phyloP scores from a whole-genome alignment of 2,113 vertebrate species.

The Panthera leo region DNA sequence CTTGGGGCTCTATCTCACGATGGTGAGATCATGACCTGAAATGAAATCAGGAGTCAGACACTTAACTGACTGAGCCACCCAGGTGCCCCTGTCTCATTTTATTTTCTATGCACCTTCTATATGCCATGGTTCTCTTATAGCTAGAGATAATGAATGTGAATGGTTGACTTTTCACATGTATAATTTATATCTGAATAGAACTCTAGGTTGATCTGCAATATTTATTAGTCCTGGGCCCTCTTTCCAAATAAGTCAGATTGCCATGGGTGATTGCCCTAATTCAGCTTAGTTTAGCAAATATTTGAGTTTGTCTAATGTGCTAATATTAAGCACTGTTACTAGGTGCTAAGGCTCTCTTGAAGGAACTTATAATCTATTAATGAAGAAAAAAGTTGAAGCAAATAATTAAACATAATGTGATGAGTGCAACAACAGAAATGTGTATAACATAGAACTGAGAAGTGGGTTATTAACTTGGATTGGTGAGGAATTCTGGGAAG shows the following conservation, averaged over 20 bases:
- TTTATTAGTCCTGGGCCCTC: not conserved
- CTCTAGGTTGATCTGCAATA: not conserved
- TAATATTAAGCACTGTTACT: not conserved
- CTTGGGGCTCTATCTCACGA: no score
- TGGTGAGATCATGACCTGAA: no score
- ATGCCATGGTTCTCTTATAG: not conserved
- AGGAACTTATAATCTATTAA: not conserved
- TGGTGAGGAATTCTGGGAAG: not conserved
- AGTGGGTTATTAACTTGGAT: not conserved
- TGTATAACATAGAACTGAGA: not conserved
- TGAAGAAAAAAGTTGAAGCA: not conserved
- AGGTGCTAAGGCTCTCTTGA: not conserved
- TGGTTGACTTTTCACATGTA: not conserved
- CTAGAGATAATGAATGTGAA: not conserved
- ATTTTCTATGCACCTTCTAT: not conserved
- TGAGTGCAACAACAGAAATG: not conserved
- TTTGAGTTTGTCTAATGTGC: conserved; percentile 9
- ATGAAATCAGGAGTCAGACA: no score
- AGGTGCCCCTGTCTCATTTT: not conserved
- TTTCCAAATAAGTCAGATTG: not conserved
- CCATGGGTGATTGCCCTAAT: not conserved
- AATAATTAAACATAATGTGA: not conserved
- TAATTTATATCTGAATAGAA: not conserved
- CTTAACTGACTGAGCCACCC: no score
- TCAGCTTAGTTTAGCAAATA: not conserved